Percentiles rank a stretch among this genome's conserved stretches.
These are phyloP conservation scores for Rhyzopertha dominica DNA, from an alignment of 1,140 invertebrate species.

Conservation along the genomic window DNA sequence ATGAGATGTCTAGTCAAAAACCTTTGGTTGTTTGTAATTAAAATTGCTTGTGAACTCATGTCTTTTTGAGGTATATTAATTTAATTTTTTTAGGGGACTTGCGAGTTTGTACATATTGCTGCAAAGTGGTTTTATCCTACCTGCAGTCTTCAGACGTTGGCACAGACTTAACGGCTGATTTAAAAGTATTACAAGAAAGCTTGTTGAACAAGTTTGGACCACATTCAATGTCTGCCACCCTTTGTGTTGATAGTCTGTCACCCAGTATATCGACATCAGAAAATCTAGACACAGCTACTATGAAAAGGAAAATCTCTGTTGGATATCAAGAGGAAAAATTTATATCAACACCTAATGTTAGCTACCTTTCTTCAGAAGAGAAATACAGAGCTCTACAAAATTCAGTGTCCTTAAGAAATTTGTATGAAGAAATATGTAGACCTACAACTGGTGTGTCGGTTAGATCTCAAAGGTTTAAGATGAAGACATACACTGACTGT, in stretches of 20 bases:
- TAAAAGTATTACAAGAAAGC: conserved; percentile 77
- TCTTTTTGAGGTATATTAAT: not conserved
- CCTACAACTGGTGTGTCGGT: conserved; percentile 52
- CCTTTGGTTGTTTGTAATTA: not conserved
- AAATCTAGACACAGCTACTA: conserved; percentile 31
- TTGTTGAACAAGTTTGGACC: conserved; percentile 61
- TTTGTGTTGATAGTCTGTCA: conserved; percentile 9
- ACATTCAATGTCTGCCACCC: conserved; percentile 34
- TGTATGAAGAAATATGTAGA: conserved; percentile 68
- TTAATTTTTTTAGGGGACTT: conserved; percentile 66
- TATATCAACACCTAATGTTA: conserved; percentile 49
- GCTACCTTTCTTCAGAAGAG: conserved; percentile 56
- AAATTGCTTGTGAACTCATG: not conserved
- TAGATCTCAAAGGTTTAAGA: conserved; percentile 58
- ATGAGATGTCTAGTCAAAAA: no score
- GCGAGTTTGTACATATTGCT: conserved; percentile 90
- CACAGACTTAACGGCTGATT: conserved; percentile 68
- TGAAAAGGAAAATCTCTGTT: conserved; percentile 58
- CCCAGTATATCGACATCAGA: conserved; percentile 14
- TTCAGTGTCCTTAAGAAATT: conserved; percentile 63
- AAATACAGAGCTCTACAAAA: conserved; percentile 64
- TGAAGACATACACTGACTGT: conserved; percentile 63
- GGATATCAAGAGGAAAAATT: conserved; percentile 77
- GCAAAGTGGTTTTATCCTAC: conserved; percentile 85
- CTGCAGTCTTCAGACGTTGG: conserved; percentile 75